A percentile compares a stretch with the other conserved stretches of the same genome.
Conservation (phyloP, 2,113 vertebrate species). For the Trachemys scripta region DNA sequence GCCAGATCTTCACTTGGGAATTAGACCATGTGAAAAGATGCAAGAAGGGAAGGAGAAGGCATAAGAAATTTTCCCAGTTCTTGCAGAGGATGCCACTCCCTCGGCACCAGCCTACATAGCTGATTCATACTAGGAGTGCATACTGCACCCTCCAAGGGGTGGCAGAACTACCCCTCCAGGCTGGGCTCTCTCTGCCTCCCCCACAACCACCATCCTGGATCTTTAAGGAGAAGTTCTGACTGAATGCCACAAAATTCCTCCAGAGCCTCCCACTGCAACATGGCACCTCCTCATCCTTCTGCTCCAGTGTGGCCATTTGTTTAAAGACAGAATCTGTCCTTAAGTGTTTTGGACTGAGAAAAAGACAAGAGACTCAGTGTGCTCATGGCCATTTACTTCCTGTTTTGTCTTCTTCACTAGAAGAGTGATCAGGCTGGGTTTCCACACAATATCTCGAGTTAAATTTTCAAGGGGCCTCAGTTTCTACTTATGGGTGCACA, state of each 20-base stretch:
- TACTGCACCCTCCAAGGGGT: accelerated
- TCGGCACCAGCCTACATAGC: accelerated
- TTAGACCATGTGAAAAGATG: not conserved
- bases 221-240: not conserved
- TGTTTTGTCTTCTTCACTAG: not conserved
- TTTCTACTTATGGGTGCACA: not conserved
- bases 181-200: not conserved
- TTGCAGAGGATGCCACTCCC: not conserved
- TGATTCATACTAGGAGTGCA: not conserved
- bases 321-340: not conserved
- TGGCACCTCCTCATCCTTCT: not conserved
- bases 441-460: not conserved
- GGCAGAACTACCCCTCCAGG: not conserved
- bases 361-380: not conserved
- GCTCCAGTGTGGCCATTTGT: not conserved
- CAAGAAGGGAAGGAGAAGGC: not conserved
- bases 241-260: too few species aligned
- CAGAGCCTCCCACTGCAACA: not conserved
- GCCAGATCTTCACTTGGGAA: not conserved
- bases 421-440: not conserved
- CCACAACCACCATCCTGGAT: not conserved
- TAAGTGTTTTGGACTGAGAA: not conserved
- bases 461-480: not conserved
- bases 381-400: not conserved
- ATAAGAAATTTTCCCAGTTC: not conserved